Evolutionary conservation across 2,888 invertebrate species (phyloP), one percentile per base, ranked within the genome.

Genomic region (Coleophora flavipennella): DNA sequence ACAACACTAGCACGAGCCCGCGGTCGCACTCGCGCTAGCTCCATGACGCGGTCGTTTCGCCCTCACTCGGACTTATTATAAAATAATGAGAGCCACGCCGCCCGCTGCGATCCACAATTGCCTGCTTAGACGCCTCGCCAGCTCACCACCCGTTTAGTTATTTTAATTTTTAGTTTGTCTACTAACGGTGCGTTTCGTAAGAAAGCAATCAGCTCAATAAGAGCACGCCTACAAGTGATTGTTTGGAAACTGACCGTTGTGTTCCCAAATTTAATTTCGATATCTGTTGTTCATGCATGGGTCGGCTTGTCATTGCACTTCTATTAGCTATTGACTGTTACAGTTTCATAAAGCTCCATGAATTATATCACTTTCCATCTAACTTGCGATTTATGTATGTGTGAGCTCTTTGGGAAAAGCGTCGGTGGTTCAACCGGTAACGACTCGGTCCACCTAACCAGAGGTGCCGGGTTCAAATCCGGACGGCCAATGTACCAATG

Each of bases 161-260:
- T 84, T 84, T 84, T 83, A 80, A 81, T 81, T 83, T 81, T 83
- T 77, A 77, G 81, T 83, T 81, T 84, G 83, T 80, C 76, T 76
- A 72, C 67, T 78, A 78, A 79, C 81, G 80, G 80, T 69, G 51
- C 46, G 64, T 79, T 77, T 77, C 73, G 73, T 77, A 72, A 76
- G 68, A 51, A 46, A 51, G 58, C 60, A 53, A 60, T 65, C 59
- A 59, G 63, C 62, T 62, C 63, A 56, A 20, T 20, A 20, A 39
- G 46, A 59, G 55, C 59, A 60, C 72, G 64, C 71, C 72, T 69
- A 67, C 69, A 48, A 53, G 41, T 49, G 48, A 48, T 50, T 48
- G 45, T 39, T 39, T 12, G 13, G 33, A 27, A 32, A 39, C 41
- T 40, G 43, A 36, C 43, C 36, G 43, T 38, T 42, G 42, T 41